Conservation (phyloP, 2,113 vertebrate species). For the Cercocebus atys region DNA sequence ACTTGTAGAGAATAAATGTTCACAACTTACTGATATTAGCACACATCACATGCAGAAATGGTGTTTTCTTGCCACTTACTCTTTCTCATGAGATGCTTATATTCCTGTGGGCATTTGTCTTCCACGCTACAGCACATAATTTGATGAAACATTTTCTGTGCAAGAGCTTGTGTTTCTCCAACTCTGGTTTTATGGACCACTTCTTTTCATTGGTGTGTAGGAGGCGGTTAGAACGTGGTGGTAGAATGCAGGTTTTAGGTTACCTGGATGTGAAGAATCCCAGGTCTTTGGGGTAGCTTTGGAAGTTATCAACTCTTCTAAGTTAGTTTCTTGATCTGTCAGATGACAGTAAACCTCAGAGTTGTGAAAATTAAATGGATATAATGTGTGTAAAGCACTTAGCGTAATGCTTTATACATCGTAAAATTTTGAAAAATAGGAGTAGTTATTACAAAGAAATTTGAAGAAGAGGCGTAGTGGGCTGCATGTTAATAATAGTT, state of each 20-base stretch:
- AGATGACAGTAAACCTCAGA: not conserved
- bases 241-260: not conserved
- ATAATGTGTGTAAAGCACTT: not conserved
- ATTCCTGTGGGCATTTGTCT: slow-evolving; percentile 4
- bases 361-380: slow-evolving; percentile 24
- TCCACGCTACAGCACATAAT: not conserved
- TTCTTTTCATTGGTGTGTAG: not conserved
- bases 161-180: not conserved
- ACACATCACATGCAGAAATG: not conserved
- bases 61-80: not conserved
- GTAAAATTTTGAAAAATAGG: not conserved
- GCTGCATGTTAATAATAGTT: slow-evolving; percentile 20
- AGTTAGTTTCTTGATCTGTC: not conserved
- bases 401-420: not conserved
- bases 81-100: not conserved
- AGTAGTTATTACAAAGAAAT: slow-evolving; percentile 5
- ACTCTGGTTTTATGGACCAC: not conserved
- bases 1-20: slow-evolving; percentile 8
- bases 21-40: not conserved
- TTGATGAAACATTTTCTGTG: slow-evolving; percentile 25
- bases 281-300: not conserved
- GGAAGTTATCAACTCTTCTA: not conserved
- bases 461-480: not conserved
- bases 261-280: not conserved
- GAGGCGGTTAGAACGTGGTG: not conserved